phyloP scores from a whole-genome alignment of 2,797 vertebrate genomes.

The Spinus pinus region DNA sequence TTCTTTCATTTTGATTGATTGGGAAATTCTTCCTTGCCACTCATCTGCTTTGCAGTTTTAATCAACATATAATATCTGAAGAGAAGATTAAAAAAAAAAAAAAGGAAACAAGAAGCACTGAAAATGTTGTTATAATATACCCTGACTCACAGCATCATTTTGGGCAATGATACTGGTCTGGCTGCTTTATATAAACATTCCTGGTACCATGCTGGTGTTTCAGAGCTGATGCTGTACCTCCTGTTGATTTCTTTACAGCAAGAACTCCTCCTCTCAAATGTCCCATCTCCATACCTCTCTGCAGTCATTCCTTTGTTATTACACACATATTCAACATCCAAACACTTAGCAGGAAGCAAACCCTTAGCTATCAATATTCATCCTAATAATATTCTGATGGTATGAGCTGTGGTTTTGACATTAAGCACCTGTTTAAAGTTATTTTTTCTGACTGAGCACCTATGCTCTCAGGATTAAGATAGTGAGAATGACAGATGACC shows the following conservation, averaged over 20 bases:
- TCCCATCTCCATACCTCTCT: not conserved
- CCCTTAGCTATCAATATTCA: not conserved
- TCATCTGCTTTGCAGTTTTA: not conserved
- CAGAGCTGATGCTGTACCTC: not conserved
- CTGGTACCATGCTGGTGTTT: not conserved
- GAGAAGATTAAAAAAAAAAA: not conserved
- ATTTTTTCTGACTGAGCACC: not conserved
- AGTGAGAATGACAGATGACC: not conserved
- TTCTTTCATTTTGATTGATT: not conserved
- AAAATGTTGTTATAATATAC: not conserved
- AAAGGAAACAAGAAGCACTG: not conserved
- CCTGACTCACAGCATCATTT: not conserved
- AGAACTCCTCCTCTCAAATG: not conserved
- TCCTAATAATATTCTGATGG: not conserved
- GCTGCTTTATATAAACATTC: not conserved
- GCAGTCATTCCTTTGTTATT: not conserved
- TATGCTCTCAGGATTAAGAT: not conserved
- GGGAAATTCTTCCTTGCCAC: not conserved
- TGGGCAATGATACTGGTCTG: not conserved
- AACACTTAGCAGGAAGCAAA: not conserved
- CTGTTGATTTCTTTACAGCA: accelerated
- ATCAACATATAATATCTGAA: not conserved
- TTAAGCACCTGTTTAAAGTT: not conserved
- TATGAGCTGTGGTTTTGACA: not conserved
- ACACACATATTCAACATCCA: not conserved